Evolutionary conservation across 2,888 invertebrate species (phyloP).

Genomic region (Linhomoeus sp.): DNA sequence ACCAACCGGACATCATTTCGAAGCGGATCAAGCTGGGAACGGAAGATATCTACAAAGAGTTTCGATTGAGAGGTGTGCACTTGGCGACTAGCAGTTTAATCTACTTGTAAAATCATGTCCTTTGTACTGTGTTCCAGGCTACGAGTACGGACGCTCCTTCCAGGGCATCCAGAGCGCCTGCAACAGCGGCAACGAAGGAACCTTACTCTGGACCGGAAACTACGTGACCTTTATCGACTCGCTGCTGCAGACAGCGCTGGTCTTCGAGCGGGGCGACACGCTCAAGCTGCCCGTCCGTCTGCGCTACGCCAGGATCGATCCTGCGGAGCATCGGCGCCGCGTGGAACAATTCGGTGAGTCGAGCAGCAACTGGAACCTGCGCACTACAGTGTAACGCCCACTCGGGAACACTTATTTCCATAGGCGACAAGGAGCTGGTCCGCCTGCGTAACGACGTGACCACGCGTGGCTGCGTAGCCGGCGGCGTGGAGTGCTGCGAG

Average conservation of each 20-base stretch:
- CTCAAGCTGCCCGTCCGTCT: slow-evolving; percentile 35
- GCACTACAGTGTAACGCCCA: no score
- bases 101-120: no score
- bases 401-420: no score
- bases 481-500: slow-evolving; percentile 34
- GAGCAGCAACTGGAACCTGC: no score
- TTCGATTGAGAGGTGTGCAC: not conserved
- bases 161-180: not conserved
- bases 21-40: slow-evolving; percentile 22
- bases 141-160: slow-evolving; percentile 5
- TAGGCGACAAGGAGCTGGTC: slow-evolving; percentile 17
- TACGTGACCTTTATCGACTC: slow-evolving; percentile 92
- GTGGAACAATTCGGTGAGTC: slow-evolving; percentile 15
- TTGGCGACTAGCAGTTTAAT: no score
- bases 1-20: not conserved
- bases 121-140: not conserved
- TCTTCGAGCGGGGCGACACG: slow-evolving; percentile 19
- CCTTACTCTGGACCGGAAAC: slow-evolving; percentile 61
- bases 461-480: slow-evolving; percentile 28
- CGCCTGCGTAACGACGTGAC: slow-evolving; percentile 24
- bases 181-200: slow-evolving; percentile 3
- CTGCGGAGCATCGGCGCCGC: slow-evolving; percentile 24
- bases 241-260: slow-evolving; percentile 52
- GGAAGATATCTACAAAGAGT: slow-evolving; percentile 24
- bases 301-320: slow-evolving; percentile 32